phyloP scores from a whole-genome alignment of 2,797 vertebrate species.

The Poeciliopsis presidionis region DNA sequence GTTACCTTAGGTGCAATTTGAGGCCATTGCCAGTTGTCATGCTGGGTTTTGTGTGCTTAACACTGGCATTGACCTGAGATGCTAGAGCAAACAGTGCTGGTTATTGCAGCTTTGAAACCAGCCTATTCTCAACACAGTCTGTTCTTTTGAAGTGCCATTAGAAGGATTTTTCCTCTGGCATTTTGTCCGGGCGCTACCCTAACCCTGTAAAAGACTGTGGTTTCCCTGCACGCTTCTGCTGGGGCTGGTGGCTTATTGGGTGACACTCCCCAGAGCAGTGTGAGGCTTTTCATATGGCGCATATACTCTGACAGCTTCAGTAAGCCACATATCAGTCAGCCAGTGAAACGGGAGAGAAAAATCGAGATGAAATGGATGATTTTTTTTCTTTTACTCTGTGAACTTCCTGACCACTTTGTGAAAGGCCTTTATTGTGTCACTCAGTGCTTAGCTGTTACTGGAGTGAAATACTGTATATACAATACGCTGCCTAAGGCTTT shows the following conservation, averaged over 20 bases:
- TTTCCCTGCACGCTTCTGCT: constrained; percentile 60
- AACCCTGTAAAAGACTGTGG: constrained; percentile 73
- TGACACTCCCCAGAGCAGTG: constrained; percentile 71
- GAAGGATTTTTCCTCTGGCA: constrained; percentile 65
- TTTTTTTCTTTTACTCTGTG: constrained; percentile 67
- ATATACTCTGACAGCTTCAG: constrained; percentile 31
- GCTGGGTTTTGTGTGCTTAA: constrained; percentile 70
- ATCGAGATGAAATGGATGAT: constrained; percentile 49
- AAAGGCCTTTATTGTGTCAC: constrained; percentile 69
- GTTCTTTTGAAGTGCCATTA: constrained; percentile 77
- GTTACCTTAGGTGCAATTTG: constrained; percentile 38
- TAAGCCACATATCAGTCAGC: constrained; percentile 59
- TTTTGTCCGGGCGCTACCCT: constrained; percentile 60
- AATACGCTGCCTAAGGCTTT: constrained; percentile 36
- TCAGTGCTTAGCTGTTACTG: constrained; percentile 60
- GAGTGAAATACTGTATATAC: constrained; percentile 57
- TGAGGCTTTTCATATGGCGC: constrained; percentile 42
- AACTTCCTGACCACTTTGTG: constrained; percentile 66
- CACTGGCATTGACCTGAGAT: constrained; percentile 75
- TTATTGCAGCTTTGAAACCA: constrained; percentile 67
- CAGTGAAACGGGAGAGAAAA: constrained; percentile 50
- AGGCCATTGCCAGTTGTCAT: constrained; percentile 52
- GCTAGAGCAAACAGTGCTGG: constrained; percentile 71
- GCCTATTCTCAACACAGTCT: constrained; percentile 67
- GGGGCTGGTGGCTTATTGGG: constrained; percentile 55